Base-by-base conservation (phyloP, 1,140 invertebrate species). In the Calephelis nemesis region DNA sequence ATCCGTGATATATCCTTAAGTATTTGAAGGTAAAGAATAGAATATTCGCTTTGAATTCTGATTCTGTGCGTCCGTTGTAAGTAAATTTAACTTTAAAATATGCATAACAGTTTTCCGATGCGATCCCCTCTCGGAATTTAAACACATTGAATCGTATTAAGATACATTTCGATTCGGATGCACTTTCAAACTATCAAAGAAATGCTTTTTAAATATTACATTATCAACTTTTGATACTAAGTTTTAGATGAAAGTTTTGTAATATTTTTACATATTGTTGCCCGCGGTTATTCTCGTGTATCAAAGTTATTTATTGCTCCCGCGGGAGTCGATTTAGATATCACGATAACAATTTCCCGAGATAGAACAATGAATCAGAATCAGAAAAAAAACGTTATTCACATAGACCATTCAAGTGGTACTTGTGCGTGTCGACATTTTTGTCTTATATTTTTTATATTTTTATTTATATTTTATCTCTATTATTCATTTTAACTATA, bases 1-100 rank as follows among this genome's bases (percentile, higher is more conserved):
- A 74, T 82, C 65, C 69, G 65, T 69, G 67, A 71, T 76, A 86
- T 81, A 83, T 79, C 81, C 83, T 87, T 85, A 87, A 88, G 84
- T 78, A 87, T 82, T 87, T 84, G 81, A 81, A 85, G 70, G 84
- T 67, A 77, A 79, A 84, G 82, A 83, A 60, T 39, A 60, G 54
- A 77, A 82, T 83, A 84, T 87, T 83, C 74, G 58, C 70, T 64
- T 77, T 69, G 76, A 82, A 81, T 84, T 78, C 77, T 85, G 81
- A 83, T 85, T 86, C 81, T 74, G 75, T 75, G 70, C 71, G 74
- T 83, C 70, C 74, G 72, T 70, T 81, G 80, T 85, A 87, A 87
- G 86, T 90, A 91, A 90, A 90, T 90, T 90, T 87, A 81, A 88
- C 84, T 91, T 91, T 91, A 90, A 91, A 90, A 91, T 91, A 91